Base-by-base conservation (phyloP, 2,888 invertebrate genomes). In the Noctua comes region DNA sequence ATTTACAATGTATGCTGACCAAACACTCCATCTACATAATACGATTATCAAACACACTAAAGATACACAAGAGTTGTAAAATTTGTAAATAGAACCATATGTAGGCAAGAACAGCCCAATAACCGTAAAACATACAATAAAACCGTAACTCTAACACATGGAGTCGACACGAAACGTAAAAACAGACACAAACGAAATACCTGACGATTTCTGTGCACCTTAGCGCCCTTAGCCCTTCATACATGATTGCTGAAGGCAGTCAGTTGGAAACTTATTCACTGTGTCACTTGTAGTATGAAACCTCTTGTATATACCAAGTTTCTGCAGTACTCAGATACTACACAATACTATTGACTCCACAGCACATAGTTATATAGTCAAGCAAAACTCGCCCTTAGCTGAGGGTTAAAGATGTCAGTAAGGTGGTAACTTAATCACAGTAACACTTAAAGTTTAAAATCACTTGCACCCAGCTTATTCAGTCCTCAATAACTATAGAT, bases 191-290 rank as follows among this genome's bases (percentile, higher is more conserved):
- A 48, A 72, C 46, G 71, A 68, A 78, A 85, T 91, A 93, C 92
- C 92, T 92, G 73, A 85, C 72, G 77, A 93, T 88, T 80, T 89
- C 89, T 59, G 90, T 86, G 83, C 88, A 93, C 80, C 91, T 89
- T 36, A 93, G 82, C 65, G 89, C 91, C 79, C 91, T 89, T 36
- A 93, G 83, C 66, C 89, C 91, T 92, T 91, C 91, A 90, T 90
- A 92, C 93, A 93, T 93, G 88, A 76, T 79, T 90, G 73, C 36
- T 90, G 72, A 31, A 79, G 27, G 31, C 27, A 65, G 4, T 40
- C 13, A 46, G 18, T 59, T 43, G 59, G 64, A 83, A 73, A 66
- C 51, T 65, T 66, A 48, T 69, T 18, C 66, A 86, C 77, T 64
- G 27, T 48, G 27, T 72, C 73, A 77, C 54, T 69, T 54, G 7